phyloP scores from a whole-genome alignment of 2,888 invertebrate genomes.

The Lysandra bellargus region DNA sequence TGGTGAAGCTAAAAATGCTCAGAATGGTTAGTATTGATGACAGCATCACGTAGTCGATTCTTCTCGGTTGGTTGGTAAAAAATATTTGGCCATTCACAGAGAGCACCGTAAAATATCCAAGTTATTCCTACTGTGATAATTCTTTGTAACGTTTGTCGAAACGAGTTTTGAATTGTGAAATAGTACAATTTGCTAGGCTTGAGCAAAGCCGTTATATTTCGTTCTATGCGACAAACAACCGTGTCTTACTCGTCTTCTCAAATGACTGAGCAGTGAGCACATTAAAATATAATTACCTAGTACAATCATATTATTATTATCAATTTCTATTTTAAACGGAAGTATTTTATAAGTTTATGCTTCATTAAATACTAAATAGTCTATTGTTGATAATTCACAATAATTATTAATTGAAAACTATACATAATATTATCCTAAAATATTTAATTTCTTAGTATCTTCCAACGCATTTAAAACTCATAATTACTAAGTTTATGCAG shows the following conservation, averaged over 20 bases:
- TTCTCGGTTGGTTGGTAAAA: conserved; percentile 23
- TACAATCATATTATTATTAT: neutral
- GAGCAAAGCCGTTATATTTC: conserved; percentile 16
- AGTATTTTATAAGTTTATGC: neutral
- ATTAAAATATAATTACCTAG: neutral
- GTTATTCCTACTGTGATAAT: conserved; percentile 22
- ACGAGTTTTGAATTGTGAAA: conserved; percentile 15
- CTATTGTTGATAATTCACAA: too few species aligned
- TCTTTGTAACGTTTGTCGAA: conserved; percentile 10
- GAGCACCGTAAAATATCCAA: conserved; percentile 13
- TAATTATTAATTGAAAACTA: neutral
- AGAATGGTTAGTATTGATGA: conserved; percentile 37
- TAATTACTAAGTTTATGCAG: neutral
- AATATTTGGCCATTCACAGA: conserved; percentile 24
- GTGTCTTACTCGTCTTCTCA: neutral
- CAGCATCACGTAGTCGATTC: conserved; percentile 33
- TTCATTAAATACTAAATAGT: neutral
- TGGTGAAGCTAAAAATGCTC: conserved; percentile 29
- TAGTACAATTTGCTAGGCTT: conserved; percentile 7
- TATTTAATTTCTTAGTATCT: neutral
- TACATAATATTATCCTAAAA: too few species aligned
- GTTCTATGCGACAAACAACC: neutral
- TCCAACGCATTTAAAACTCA: neutral
- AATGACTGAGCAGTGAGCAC: neutral
- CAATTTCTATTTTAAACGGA: neutral